Conservation (phyloP, 2,797 vertebrate species). For the Scolopax bukidnonensis region DNA sequence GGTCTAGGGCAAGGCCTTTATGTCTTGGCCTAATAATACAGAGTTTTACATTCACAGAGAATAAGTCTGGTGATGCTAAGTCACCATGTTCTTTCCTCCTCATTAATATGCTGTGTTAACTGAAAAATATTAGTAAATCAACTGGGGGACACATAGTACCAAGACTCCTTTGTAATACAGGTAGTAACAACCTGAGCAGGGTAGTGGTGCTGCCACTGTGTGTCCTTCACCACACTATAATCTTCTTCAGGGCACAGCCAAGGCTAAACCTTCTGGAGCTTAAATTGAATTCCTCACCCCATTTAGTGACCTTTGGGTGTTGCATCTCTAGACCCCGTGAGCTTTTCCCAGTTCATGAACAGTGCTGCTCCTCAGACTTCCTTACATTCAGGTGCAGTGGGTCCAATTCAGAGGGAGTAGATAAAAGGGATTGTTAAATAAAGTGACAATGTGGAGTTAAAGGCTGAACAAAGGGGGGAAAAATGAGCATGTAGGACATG, state of each 20-base stretch:
- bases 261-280: background rate
- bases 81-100: background rate
- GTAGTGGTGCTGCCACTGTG: background rate
- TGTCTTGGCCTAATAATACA: background rate
- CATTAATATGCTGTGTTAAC: background rate
- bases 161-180: background rate
- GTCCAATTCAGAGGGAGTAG: background rate
- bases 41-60: background rate
- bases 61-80: background rate
- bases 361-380: background rate
- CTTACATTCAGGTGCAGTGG: background rate
- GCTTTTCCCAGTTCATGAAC: background rate
- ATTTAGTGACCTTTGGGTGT: background rate
- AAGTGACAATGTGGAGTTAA: background rate
- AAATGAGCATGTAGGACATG: background rate
- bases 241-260: background rate
- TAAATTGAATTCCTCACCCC: background rate
- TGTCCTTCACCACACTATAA: background rate
- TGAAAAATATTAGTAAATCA: background rate
- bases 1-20: background rate
- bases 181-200: background rate
- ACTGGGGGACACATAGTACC: background rate
- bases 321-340: background rate
- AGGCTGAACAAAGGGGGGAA: background rate
- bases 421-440: background rate